Conservation (phyloP, 2,888 invertebrate species). For the Apantesis nais region DNA sequence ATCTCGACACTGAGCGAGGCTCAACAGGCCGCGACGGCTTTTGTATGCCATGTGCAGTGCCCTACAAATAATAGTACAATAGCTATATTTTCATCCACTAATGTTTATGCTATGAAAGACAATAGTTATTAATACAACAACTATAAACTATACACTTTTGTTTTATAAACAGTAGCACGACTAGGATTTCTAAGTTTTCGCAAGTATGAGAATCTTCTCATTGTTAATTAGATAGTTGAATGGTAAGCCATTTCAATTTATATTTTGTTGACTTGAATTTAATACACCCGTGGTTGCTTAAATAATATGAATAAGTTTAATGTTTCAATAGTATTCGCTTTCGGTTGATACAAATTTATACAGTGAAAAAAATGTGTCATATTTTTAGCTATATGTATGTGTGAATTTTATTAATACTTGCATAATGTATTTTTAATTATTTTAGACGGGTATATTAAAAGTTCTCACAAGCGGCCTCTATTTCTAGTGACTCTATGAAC, state of each 20-base stretch:
- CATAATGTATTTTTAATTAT: not conserved
- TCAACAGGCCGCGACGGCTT: conserved; percentile 77
- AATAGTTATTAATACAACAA: conserved; percentile 80
- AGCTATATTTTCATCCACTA: conserved; percentile 61
- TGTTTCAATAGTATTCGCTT: not conserved
- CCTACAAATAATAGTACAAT: conserved; percentile 71
- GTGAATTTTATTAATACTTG: not conserved
- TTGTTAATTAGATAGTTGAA: conserved; percentile 47
- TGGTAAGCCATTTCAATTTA: not conserved
- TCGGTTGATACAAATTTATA: not conserved
- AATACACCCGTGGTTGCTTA: not conserved
- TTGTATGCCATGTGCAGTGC: conserved; percentile 82
- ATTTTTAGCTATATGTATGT: not conserved
- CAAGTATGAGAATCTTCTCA: conserved; percentile 59
- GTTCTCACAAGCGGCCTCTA: not conserved
- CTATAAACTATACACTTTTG: conserved; percentile 74
- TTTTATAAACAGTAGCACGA: conserved; percentile 75
- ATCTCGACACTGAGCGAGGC: conserved; percentile 76
- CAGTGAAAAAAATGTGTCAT: not conserved
- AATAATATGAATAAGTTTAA: not conserved
- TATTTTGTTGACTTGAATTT: conserved; percentile 10
- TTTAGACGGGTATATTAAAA: not conserved
- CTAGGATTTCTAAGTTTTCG: conserved; percentile 71
- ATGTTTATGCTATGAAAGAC: conserved; percentile 74
- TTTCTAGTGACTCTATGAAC: not conserved